Percentiles rank a stretch among this genome's conserved stretches.
Evolutionary conservation across 2,113 vertebrate species (phyloP).

Genomic region (Forbesichthys papilliferus): DNA sequence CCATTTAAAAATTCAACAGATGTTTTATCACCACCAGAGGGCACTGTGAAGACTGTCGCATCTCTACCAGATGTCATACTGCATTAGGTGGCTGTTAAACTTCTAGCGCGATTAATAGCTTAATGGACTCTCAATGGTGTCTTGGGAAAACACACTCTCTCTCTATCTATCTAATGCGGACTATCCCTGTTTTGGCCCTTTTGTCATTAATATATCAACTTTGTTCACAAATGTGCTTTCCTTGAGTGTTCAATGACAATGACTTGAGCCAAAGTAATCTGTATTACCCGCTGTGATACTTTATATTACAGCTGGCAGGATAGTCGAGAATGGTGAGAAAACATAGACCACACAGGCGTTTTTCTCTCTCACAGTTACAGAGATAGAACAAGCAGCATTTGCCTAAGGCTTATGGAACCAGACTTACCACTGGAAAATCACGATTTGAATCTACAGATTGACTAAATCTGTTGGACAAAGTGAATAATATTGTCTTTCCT

Average conservation of each 20-base stretch:
- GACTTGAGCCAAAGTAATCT: background rate
- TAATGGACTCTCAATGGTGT: conserved; percentile 14
- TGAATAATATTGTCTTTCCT: background rate
- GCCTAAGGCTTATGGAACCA: background rate
- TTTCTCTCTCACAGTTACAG: background rate
- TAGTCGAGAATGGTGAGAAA: background rate
- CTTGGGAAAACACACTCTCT: conserved; percentile 7
- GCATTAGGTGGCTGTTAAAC: conserved; percentile 28
- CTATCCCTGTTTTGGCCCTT: background rate
- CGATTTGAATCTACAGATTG: background rate
- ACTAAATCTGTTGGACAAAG: background rate
- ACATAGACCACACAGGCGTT: background rate
- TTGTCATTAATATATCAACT: background rate
- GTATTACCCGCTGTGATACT: background rate
- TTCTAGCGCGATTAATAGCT: conserved; percentile 30
- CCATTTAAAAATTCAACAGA: too few species aligned
- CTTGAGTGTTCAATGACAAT: background rate
- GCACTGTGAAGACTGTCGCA: background rate
- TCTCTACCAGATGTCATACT: conserved; percentile 21
- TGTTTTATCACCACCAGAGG: too few species aligned
- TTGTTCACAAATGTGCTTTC: background rate
- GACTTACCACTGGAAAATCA: background rate
- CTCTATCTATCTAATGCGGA: background rate
- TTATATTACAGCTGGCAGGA: background rate
- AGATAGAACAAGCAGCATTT: background rate